phyloP scores from a whole-genome alignment of 2,113 vertebrate species.

The Cnemophilus loriae region DNA sequence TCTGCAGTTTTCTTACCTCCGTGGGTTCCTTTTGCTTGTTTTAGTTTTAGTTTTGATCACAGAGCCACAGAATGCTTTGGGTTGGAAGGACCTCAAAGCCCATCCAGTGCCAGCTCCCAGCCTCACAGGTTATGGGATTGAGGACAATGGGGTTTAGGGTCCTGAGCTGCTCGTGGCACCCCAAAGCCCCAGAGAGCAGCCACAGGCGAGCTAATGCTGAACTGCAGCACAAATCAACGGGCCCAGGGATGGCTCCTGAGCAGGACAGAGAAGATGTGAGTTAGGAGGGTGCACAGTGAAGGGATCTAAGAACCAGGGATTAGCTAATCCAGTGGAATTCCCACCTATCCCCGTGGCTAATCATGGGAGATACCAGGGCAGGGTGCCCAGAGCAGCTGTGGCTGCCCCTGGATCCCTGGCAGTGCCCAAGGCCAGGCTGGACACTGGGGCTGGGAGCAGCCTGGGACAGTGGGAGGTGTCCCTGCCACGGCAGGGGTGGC shows the following conservation, averaged over 20 bases:
- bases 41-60: background rate
- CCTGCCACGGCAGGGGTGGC: background rate
- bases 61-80: background rate
- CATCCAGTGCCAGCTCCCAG: background rate
- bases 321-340: background rate
- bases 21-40: rapidly evolving
- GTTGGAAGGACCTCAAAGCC: background rate
- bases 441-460: background rate
- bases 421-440: background rate
- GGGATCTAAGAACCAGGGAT: background rate
- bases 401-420: background rate
- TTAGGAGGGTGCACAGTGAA: background rate
- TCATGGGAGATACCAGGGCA: background rate
- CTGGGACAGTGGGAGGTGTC: background rate
- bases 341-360: rapidly evolving
- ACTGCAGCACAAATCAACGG: background rate
- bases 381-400: background rate
- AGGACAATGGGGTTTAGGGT: background rate
- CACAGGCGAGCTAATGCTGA: background rate
- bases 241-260: background rate
- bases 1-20: background rate
- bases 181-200: background rate
- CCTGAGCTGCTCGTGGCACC: background rate
- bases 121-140: background rate
- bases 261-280: background rate